Evolutionary conservation across 1,140 invertebrate species (phyloP), one percentile per base, ranked within the genome.

Genomic region (Drosophila busckii): DNA sequence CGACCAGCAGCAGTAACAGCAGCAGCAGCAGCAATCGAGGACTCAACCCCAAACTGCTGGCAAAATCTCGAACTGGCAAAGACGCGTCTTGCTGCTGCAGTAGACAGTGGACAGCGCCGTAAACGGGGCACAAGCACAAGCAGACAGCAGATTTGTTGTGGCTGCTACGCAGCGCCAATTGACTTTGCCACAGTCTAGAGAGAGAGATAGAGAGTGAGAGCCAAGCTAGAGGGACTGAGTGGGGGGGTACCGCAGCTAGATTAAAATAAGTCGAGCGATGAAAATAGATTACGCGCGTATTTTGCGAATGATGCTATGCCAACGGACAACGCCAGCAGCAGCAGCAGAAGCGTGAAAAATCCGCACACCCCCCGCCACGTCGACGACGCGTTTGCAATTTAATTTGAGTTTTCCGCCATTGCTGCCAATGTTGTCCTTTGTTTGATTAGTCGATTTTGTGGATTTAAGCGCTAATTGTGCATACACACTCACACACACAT

Each of bases 211-310:
- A 42, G 44, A 44, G 49, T 49, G 40, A n/a, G n/a, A n/a, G 56
- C 17, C 13, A 5, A 5, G 29, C 20, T 22, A 10, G 13, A 38
- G 29, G 32, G 45, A 26, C 10, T 5, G 12, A 13, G 23, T 20
- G 8, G 9, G 13, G 35, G 44, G 40, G 49, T 49, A 34, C 44
- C 31, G 63, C 26, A 34, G 61, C 63, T 67, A 70, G 63, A 70
- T 70, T 66, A 67, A 67, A 70, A 67, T 70, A 70, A 70, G 67
- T 70, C 63, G 58, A 70, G 67, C 67, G 67, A 70, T 70, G 58
- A 70, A 70, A 70, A 70, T 70, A 66, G 66, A 70, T 70, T 70
- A 70, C 62, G 67, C 65, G 61, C 63, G 63, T 70, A 70, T 70
- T 67, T 70, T 67, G 58, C 52, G 58, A 66, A 66, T 50, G 62